Conservation (phyloP, 2,113 vertebrate genomes). For the Ctenodactylus gundi region DNA sequence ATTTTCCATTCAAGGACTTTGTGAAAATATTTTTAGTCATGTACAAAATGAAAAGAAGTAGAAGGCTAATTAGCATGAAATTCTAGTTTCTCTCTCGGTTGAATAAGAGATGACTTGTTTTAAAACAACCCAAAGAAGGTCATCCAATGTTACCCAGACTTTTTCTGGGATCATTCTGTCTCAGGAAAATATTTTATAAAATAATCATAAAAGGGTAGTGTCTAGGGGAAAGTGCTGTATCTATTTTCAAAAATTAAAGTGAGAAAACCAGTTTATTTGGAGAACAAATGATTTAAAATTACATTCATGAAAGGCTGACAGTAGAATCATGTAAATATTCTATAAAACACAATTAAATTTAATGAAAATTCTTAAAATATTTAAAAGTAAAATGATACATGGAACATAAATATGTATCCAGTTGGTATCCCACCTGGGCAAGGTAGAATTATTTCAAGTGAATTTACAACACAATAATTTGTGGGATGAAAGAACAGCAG, state of each 20-base stretch:
- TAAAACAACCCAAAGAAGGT: constrained; percentile 57
- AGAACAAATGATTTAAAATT: constrained; percentile 44
- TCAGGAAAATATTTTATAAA: constrained; percentile 63
- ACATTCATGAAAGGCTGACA: constrained; percentile 32
- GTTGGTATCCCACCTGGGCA: constrained; percentile 23
- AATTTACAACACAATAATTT: constrained; percentile 44
- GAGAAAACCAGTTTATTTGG: constrained; percentile 42
- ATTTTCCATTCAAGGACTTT: constrained; percentile 61
- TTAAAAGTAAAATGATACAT: constrained; percentile 51
- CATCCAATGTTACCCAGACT: constrained; percentile 21
- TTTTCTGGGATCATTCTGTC: constrained; percentile 51
- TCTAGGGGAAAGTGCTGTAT: constrained; percentile 29
- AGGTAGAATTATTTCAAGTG: not conserved
- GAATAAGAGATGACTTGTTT: constrained; percentile 58
- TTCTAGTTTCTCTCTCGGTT: constrained; percentile 61
- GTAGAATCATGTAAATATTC: constrained; percentile 55
- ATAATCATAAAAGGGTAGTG: constrained; percentile 27
- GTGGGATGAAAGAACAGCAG: too few species aligned
- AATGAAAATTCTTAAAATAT: constrained; percentile 51
- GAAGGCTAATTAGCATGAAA: constrained; percentile 68
- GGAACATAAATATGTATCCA: not conserved
- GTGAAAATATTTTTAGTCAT: constrained; percentile 66
- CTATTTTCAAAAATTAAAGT: constrained; percentile 62
- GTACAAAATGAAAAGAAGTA: constrained; percentile 66
- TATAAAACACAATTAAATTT: constrained; percentile 52